These are phyloP conservation scores for Solenodon paradoxus DNA, from an alignment of 2,113 vertebrate species.

Conservation along the genomic window DNA sequence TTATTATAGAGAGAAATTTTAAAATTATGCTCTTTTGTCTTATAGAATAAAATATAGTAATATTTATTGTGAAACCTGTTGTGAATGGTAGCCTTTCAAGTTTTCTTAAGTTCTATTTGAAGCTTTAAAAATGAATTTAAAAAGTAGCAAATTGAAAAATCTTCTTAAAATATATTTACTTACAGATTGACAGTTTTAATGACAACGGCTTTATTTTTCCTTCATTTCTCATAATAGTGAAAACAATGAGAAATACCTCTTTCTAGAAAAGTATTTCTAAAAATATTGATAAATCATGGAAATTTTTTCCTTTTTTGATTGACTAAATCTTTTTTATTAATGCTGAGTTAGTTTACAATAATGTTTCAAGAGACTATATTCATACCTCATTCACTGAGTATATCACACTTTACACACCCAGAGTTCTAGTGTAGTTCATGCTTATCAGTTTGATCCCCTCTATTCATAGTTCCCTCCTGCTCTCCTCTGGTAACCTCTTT, in stretches of 20 bases:
- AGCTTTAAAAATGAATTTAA: conserved; percentile 10
- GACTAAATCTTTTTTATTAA: neutral
- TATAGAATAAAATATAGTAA: neutral
- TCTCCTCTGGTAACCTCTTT: too few species aligned
- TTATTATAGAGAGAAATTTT: neutral
- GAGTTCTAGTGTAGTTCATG: too few species aligned
- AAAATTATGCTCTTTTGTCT: neutral
- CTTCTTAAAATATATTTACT: neutral
- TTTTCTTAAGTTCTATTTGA: neutral
- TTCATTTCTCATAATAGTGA: neutral
- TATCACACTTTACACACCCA: too few species aligned
- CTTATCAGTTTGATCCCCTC: too few species aligned
- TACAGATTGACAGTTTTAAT: neutral
- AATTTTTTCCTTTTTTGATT: neutral
- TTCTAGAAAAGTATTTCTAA: neutral
- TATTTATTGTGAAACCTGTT: neutral
- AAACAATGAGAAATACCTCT: neutral
- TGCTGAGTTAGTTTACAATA: too few species aligned
- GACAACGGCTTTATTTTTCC: neutral
- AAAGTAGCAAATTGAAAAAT: neutral
- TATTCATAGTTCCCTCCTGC: too few species aligned
- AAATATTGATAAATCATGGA: neutral
- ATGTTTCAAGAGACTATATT: too few species aligned
- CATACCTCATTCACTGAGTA: too few species aligned
- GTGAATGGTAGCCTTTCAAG: neutral